Conservation (phyloP, 1,140 invertebrate species). For the Megathymus violae region DNA sequence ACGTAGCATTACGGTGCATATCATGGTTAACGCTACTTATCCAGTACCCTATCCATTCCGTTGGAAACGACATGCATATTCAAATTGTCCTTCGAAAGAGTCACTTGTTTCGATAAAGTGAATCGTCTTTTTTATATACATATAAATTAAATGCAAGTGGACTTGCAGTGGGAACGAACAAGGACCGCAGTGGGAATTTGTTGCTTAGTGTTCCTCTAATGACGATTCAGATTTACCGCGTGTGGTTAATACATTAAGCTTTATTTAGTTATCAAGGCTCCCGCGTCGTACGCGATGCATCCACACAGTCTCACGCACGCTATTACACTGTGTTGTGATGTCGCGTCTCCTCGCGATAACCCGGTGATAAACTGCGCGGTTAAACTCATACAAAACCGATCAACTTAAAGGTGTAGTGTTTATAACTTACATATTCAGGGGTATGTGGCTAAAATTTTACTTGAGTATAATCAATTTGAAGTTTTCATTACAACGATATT, state of each 20-base stretch:
- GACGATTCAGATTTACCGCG: constrained; percentile 39
- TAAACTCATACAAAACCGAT: constrained; percentile 9
- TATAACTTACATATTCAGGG: constrained; percentile 36
- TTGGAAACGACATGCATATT: constrained; percentile 44
- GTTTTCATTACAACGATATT: constrained; percentile 10
- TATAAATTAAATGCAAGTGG: not conserved
- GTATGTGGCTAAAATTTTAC: constrained; percentile 43
- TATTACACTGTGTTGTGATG: constrained; percentile 37
- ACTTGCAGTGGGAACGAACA: constrained; percentile 23
- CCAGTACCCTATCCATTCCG: constrained; percentile 40
- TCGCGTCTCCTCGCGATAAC: constrained; percentile 53
- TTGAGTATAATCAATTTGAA: constrained; percentile 1
- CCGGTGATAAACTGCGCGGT: constrained; percentile 53
- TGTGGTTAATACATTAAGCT: constrained; percentile 63
- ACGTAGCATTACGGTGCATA: constrained; percentile 43
- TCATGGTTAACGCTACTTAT: constrained; percentile 42
- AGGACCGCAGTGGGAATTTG: constrained; percentile 16
- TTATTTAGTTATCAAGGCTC: constrained; percentile 63
- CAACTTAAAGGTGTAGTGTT: constrained; percentile 47
- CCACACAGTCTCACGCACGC: constrained; percentile 42
- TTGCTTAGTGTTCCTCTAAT: constrained; percentile 10
- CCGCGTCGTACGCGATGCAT: constrained; percentile 42
- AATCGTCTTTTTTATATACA: not conserved
- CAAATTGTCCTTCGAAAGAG: constrained; percentile 50
- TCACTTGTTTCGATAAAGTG: constrained; percentile 35